These are phyloP conservation scores for Anser brachyrhynchus DNA, from an alignment of 2,113 vertebrate species.

Conservation along the genomic window DNA sequence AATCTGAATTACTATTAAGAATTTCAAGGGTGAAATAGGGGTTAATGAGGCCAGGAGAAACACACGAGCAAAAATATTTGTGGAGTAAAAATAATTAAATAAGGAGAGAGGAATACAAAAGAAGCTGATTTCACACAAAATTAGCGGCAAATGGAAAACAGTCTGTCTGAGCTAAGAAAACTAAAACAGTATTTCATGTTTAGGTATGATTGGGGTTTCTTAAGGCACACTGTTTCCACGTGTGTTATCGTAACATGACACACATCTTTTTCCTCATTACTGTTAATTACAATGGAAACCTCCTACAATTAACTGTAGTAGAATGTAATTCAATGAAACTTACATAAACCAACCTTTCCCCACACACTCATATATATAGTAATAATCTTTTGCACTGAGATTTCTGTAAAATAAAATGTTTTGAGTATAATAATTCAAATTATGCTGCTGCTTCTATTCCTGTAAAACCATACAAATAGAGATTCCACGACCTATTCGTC, in stretches of 20 bases:
- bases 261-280: not conserved
- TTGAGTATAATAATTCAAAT: not conserved
- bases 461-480: not conserved
- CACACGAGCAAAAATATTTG: not conserved
- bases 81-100: not conserved
- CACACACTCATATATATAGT: not conserved
- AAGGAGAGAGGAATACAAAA: not conserved
- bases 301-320: slow-evolving; percentile 33
- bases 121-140: not conserved
- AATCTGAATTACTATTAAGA: not conserved
- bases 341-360: not conserved
- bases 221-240: not conserved
- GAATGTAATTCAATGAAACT: not conserved
- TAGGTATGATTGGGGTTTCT: not conserved
- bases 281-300: slow-evolving; percentile 42
- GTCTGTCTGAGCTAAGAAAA: not conserved
- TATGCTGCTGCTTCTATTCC: not conserved
- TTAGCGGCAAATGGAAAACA: not conserved
- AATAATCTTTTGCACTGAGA: not conserved
- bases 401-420: not conserved
- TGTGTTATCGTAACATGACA: not conserved
- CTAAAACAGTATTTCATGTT: not conserved
- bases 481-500: not conserved
- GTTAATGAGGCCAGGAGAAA: slow-evolving; percentile 9
- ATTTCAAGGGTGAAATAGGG: not conserved